A percentile compares a stretch with the other conserved stretches of the same genome.
Evolutionary conservation across 2,888 invertebrate species (phyloP).

Genomic region (Patella depressa): DNA sequence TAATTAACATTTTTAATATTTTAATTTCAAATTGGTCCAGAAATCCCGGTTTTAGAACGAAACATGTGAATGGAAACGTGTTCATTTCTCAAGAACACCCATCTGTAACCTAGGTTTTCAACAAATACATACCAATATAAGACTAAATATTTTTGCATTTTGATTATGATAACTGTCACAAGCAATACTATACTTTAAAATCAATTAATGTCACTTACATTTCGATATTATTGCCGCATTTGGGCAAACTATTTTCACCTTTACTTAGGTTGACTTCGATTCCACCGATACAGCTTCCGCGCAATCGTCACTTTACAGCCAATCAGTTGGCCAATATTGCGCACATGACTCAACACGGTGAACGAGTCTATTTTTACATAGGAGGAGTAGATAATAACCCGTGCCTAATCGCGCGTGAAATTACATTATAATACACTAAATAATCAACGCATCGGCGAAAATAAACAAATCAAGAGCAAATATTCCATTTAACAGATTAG

Average conservation of each 20-base stretch:
- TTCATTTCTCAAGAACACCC: neutral
- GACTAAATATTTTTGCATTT: neutral
- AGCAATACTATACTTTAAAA: neutral
- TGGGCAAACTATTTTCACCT: conserved; percentile 31
- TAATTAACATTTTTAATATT: too few relatives aligned
- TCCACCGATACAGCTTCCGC: conserved; percentile 44
- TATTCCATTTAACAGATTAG: too few relatives aligned
- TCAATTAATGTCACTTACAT: neutral
- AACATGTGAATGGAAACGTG: neutral
- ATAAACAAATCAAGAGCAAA: too few relatives aligned
- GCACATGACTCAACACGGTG: conserved; percentile 40
- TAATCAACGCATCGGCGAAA: too few relatives aligned
- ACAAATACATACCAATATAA: neutral
- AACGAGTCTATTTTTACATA: conserved; percentile 24
- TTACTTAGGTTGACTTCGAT: conserved; percentile 30
- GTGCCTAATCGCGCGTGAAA: conserved; percentile 29
- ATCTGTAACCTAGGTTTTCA: neutral
- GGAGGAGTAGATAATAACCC: conserved; percentile 27
- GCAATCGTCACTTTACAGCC: conserved; percentile 40
- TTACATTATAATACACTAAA: neutral
- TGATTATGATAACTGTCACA: neutral
- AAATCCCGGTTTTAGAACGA: too few relatives aligned
- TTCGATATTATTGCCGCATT: conserved; percentile 39
- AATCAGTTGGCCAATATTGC: conserved; percentile 41
- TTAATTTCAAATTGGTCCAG: too few relatives aligned